phyloP scores from a whole-genome alignment of 1,140 invertebrate genomes.

The Drosophila nasuta region DNA sequence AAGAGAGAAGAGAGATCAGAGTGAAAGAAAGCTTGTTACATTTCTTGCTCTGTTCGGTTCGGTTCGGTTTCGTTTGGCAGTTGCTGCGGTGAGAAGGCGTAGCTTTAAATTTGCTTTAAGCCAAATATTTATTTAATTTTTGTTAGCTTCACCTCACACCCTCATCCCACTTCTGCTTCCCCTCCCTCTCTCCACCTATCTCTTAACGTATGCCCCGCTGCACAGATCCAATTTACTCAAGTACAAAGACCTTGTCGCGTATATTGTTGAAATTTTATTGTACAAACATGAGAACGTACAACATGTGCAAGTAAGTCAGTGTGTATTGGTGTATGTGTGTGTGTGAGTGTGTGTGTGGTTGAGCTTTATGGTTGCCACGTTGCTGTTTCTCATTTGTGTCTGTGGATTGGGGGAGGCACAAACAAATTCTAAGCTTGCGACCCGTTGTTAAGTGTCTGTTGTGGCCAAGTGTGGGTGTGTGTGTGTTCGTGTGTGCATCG shows the following conservation, averaged over 20 bases:
- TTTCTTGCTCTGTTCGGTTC: conserved; percentile 1
- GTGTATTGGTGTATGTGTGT: conserved; percentile 11
- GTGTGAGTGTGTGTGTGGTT: conserved; percentile 34
- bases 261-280: conserved; percentile 82
- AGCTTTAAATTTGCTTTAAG: conserved; percentile 63
- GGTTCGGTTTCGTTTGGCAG: neutral
- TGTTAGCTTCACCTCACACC: conserved; percentile 39
- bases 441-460: conserved; percentile 75
- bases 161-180: neutral
- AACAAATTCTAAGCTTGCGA: conserved; percentile 61
- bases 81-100: conserved; percentile 6
- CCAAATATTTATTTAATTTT: conserved; percentile 81
- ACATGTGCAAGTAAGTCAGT: conserved; percentile 22
- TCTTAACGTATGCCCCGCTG: conserved; percentile 42
- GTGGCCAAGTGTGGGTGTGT: conserved; percentile 16
- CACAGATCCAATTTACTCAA: conserved; percentile 82
- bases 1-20: neutral
- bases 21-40: neutral
- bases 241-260: conserved; percentile 78
- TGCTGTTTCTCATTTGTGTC: conserved; percentile 66
- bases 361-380: conserved; percentile 78
- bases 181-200: neutral
- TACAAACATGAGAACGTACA: conserved; percentile 71
- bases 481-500: conserved; percentile 32
- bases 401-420: conserved; percentile 21